phyloP scores from a whole-genome alignment of 2,888 invertebrate species.

The Calameuta idolon region DNA sequence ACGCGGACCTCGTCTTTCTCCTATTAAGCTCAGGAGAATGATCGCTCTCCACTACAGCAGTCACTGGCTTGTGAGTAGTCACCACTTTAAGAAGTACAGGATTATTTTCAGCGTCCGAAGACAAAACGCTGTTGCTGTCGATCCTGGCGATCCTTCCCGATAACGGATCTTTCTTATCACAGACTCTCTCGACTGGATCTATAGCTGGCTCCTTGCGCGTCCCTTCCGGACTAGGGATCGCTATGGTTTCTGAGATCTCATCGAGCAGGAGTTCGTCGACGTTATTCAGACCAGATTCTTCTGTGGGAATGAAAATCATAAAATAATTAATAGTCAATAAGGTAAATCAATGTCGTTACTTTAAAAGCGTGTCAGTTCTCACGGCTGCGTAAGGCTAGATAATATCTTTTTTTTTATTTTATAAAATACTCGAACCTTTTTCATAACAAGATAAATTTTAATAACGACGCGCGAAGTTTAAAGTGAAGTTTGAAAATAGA shows the following conservation, averaged over 20 bases:
- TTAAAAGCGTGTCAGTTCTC: neutral
- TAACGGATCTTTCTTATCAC: neutral
- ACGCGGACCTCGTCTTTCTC: neutral
- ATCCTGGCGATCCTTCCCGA: neutral
- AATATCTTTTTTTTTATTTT: neutral
- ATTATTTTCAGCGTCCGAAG: constrained; percentile 40
- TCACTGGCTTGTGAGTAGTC: constrained; percentile 42
- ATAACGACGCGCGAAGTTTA: neutral
- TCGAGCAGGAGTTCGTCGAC: neutral
- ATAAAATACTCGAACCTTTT: neutral
- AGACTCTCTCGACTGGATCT: neutral
- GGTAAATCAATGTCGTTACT: neutral
- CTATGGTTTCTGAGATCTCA: neutral
- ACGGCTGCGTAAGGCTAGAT: constrained; percentile 1
- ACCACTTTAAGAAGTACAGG: constrained; percentile 45
- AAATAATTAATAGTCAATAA: neutral
- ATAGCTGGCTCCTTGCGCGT: neutral
- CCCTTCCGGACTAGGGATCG: neutral
- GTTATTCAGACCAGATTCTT: constrained; percentile 5
- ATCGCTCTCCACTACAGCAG: constrained; percentile 44
- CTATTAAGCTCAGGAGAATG: constrained; percentile 12
- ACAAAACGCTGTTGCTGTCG: neutral
- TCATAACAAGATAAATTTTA: neutral
- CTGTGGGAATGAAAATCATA: neutral
- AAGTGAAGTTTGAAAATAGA: neutral